phyloP scores from a whole-genome alignment of 2,797 vertebrate genomes.

The Syngnathus acus region DNA sequence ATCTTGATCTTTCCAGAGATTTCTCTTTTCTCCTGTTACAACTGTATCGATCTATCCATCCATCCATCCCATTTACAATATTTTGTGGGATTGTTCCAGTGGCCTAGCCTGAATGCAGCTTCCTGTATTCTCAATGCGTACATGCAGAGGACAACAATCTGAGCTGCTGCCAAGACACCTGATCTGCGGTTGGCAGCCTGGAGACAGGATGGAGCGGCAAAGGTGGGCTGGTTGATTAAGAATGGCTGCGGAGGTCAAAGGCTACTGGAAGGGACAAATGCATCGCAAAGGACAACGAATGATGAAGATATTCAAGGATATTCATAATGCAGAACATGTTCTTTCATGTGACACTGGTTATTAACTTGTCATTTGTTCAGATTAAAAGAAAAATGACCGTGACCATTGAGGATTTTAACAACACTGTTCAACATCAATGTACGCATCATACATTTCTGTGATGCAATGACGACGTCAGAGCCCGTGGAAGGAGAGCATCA shows the following conservation, averaged over 20 bases:
- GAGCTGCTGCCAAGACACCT: slow-evolving; percentile 63
- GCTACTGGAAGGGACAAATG: slow-evolving; percentile 32
- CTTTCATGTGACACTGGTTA: neutral
- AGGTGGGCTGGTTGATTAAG: slow-evolving; percentile 10
- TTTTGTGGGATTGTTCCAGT: slow-evolving; percentile 53
- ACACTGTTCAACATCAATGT: too few relatives aligned
- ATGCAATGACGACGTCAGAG: too few relatives aligned
- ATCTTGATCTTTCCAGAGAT: too few relatives aligned
- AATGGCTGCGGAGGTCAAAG: slow-evolving; percentile 8
- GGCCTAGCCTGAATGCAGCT: slow-evolving; percentile 47
- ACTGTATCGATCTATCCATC: too few relatives aligned
- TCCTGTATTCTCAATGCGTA: slow-evolving; percentile 63
- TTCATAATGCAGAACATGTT: neutral
- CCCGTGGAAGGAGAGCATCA: too few relatives aligned
- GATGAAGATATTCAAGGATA: neutral
- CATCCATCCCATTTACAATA: too few relatives aligned
- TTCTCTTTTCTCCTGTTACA: too few relatives aligned
- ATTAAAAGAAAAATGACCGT: neutral
- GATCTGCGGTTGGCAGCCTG: slow-evolving; percentile 67
- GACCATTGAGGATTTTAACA: too few relatives aligned
- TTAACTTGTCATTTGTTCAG: neutral
- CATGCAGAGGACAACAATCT: slow-evolving; percentile 57
- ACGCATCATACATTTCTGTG: too few relatives aligned
- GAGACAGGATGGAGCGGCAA: slow-evolving; percentile 60
- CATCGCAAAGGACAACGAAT: neutral